phyloP scores from a whole-genome alignment of 2,113 vertebrate genomes.

The Xenopus borealis region DNA sequence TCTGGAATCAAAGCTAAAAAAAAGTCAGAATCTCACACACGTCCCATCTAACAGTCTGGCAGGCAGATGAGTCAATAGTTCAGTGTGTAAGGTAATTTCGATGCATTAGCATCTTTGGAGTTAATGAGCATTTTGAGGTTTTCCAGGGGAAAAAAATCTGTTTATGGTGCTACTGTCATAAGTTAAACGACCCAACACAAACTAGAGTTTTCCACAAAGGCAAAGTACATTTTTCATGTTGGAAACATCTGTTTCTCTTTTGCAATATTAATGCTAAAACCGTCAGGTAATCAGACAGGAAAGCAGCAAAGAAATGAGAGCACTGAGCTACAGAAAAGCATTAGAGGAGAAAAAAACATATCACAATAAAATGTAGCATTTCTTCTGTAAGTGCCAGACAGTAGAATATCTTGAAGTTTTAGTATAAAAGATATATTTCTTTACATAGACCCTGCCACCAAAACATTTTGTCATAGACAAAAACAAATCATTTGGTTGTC shows the following conservation, averaged over 20 bases:
- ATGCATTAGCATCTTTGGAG: neutral
- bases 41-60: neutral
- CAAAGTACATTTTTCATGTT: neutral
- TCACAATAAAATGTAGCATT: too few relatives aligned
- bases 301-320: neutral
- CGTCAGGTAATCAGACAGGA: neutral
- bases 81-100: neutral
- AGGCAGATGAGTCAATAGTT: neutral
- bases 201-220: neutral
- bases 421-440: too few relatives aligned
- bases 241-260: constrained; percentile 1
- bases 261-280: constrained; percentile 4
- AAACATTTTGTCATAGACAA: too few relatives aligned
- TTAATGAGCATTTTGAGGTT: constrained; percentile 1
- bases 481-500: too few relatives aligned
- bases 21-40: neutral
- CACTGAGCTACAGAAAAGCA: neutral
- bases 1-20: neutral
- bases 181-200: constrained; percentile 5
- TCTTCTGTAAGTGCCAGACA: too few relatives aligned
- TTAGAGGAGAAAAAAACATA: neutral
- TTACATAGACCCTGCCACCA: too few relatives aligned
- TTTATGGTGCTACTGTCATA: constrained; percentile 1
- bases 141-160: neutral
- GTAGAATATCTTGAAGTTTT: too few relatives aligned